phyloP scores from a whole-genome alignment of 64 coral and sea anemone species.

The Catalaphyllia jardinei region DNA sequence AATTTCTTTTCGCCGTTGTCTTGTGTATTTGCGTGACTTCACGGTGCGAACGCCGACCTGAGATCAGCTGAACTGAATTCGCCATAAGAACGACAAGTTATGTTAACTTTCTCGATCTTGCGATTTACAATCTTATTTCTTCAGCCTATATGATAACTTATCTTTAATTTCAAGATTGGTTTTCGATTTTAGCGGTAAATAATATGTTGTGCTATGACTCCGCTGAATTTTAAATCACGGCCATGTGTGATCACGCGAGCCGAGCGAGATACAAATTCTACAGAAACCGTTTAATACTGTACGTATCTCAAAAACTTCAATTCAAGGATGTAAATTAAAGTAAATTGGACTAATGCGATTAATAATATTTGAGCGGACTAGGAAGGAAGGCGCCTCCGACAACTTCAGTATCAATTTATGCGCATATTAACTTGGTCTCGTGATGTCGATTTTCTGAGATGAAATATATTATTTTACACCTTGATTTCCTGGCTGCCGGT shows the following conservation, averaged over 20 bases:
- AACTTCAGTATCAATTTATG: no score
- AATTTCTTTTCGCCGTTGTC: neutral
- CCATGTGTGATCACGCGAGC: conserved; percentile 21
- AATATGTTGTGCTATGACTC: neutral
- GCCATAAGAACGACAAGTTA: neutral
- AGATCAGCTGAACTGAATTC: neutral
- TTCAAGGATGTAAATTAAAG: no score
- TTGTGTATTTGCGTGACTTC: conserved; percentile 17
- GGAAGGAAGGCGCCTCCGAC: no score
- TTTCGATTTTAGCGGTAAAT: neutral
- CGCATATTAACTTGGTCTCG: no score
- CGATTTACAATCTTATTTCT: neutral
- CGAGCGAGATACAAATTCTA: neutral
- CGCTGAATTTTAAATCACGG: conserved; percentile 5
- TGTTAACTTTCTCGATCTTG: neutral
- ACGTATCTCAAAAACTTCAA: no score
- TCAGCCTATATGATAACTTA: no score
- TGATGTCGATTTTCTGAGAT: no score
- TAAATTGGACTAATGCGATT: no score
- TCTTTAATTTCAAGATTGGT: neutral
- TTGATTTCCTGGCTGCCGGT: no score
- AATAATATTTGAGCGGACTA: no score
- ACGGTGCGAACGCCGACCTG: neutral
- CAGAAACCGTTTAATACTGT: no score
- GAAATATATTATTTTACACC: no score